Evolutionary conservation across 2,888 invertebrate species (phyloP), one percentile per base, ranked within the genome.

Genomic region (Noctua janthe): DNA sequence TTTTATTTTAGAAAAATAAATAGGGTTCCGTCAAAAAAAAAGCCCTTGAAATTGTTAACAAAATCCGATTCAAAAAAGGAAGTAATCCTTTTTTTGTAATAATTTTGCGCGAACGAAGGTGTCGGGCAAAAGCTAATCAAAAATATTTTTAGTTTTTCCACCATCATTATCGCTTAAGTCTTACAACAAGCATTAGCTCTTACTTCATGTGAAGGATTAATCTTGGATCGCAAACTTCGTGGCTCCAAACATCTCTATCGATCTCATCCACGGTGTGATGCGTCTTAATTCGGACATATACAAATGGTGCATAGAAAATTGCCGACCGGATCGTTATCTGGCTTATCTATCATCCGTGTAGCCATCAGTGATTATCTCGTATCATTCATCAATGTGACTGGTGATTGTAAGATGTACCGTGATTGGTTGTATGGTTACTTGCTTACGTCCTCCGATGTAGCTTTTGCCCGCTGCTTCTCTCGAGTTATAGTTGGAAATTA

Each of bases 361-460:
- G 66, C 79, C 64, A 84, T 87, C 80, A 82, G 59, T 82, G 79
- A 87, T 87, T 88, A 89, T 86, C 88, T 85, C 47, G 74, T 51
- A 81, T 86, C 88, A 85, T 90, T 87, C 81, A 83, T 90, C 90
- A 90, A 83, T 82, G 82, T 90, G 87, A 90, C 89, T 87, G 86
- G 85, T 84, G 74, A 64, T 78, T 59, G 64, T 15, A 62, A 66
- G 75, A 43, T 62, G 67, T 47, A 11, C 62, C 2, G 29, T 67
- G 74, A 74, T 87, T 87, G 67, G 85, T 79, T 74, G 2, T 20
- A n/a, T 84, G 59, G 20, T 59, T 17, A 29, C 29, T 29, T 69
- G 29, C n/a, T 6, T 43, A 5, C 13, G 35, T 62, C n/a, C 59
- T 62, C n/a, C 59, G 13, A 23, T 54, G 1, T 23, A 56, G 23